Conservation (phyloP, 2,113 vertebrate genomes). For the Cryptoleucopteryx plumbea region DNA sequence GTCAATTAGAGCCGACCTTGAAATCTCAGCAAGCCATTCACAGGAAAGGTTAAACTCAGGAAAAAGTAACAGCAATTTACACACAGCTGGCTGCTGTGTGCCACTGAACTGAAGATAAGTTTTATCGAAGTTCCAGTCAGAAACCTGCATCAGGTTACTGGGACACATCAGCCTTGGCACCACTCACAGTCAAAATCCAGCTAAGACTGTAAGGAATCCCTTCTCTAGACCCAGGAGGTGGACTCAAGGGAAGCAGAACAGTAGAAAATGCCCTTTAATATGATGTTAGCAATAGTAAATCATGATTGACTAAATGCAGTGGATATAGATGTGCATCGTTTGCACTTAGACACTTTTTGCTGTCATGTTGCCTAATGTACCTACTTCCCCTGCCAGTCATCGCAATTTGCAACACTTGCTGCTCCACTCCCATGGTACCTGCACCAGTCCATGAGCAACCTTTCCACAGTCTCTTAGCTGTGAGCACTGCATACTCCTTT, state of each 20-base stretch:
- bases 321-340: rapidly evolving
- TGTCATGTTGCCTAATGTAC: background rate
- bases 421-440: background rate
- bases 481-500: background rate
- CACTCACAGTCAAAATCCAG: background rate
- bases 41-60: background rate
- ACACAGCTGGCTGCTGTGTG: background rate
- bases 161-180: background rate
- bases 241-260: background rate
- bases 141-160: background rate
- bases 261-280: background rate
- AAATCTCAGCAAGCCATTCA: background rate
- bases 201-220: background rate
- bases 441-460: background rate
- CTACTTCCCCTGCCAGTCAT: background rate
- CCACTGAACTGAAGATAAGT: background rate
- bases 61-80: background rate
- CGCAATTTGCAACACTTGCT: background rate
- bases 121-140: background rate
- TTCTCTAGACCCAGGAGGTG: background rate
- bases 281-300: background rate
- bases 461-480: background rate
- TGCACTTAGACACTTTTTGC: background rate
- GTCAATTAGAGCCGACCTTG: background rate
- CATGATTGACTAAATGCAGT: background rate